Evolutionary conservation across 1,140 invertebrate genomes (phyloP).

Genomic region (Adelges cooleyi): DNA sequence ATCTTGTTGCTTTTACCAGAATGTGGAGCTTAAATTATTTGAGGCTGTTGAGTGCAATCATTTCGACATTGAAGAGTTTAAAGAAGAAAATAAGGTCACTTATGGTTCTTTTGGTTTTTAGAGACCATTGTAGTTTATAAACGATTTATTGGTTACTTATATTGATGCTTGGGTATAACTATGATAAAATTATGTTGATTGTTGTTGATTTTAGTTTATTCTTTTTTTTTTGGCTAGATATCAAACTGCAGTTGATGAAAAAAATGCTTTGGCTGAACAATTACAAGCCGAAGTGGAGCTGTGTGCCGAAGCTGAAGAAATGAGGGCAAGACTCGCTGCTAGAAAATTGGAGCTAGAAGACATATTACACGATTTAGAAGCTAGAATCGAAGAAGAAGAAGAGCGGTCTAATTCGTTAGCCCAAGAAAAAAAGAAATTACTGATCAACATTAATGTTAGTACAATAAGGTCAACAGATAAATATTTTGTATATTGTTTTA

Average conservation of each 20-base stretch:
- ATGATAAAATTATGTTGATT: neutral
- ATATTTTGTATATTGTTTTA: neutral
- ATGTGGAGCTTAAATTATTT: no score
- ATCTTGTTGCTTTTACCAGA: no score
- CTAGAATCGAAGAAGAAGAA: constrained; percentile 92
- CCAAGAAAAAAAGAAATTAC: constrained; percentile 88
- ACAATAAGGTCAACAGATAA: constrained; percentile 1
- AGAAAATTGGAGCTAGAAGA: constrained; percentile 94
- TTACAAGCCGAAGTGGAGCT: constrained; percentile 87
- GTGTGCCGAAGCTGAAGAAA: constrained; percentile 94
- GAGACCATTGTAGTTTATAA: no score
- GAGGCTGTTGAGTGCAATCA: no score
- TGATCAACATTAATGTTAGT: constrained; percentile 63
- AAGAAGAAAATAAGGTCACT: no score
- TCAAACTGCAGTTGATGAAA: constrained; percentile 68
- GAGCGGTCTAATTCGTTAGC: constrained; percentile 65
- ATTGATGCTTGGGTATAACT: no score
- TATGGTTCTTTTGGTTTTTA: no score
- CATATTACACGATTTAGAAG: constrained; percentile 89
- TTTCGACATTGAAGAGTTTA: no score
- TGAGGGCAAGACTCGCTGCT: constrained; percentile 54
- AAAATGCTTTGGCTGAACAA: constrained; percentile 88
- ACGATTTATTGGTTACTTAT: no score
- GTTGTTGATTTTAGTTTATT: neutral
- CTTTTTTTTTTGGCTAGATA: constrained; percentile 35